phyloP scores from a whole-genome alignment of 1,140 invertebrate genomes.

The Spodoptera frugiperda region DNA sequence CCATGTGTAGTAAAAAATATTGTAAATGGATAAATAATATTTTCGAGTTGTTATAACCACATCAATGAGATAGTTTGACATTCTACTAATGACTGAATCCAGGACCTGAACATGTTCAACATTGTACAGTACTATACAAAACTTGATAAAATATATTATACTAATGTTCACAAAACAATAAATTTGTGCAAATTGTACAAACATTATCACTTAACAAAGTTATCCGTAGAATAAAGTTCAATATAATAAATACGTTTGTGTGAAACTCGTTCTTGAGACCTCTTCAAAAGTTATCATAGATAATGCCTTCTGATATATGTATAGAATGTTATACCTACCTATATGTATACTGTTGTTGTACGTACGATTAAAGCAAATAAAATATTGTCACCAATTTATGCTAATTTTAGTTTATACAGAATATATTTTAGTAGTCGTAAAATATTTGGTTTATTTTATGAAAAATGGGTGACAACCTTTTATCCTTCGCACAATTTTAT shows the following conservation, averaged over 20 bases:
- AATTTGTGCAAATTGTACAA: conserved; percentile 35
- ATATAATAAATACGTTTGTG: conserved; percentile 25
- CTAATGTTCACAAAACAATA: conserved; percentile 21
- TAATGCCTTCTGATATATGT: conserved; percentile 45
- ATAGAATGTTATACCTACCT: conserved; percentile 36
- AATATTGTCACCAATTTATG: conserved; percentile 36
- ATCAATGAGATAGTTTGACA: conserved; percentile 14
- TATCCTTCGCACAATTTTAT: conserved; percentile 37
- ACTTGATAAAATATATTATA: conserved; percentile 34
- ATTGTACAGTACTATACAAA: conserved; percentile 25
- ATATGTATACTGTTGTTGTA: conserved; percentile 44
- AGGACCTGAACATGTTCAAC: conserved; percentile 32
- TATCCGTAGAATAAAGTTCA: conserved; percentile 51
- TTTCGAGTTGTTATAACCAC: conserved; percentile 3
- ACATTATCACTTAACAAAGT: conserved; percentile 12
- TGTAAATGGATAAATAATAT: not conserved
- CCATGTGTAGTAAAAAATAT: conserved; percentile 10
- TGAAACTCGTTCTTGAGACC: conserved; percentile 50
- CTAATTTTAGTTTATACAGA: not conserved
- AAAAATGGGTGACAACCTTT: conserved; percentile 27
- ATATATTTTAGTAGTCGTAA: not conserved
- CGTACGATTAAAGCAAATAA: conserved; percentile 22
- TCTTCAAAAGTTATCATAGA: conserved; percentile 52
- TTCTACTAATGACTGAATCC: conserved; percentile 53
- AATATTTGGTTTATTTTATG: not conserved